Evolutionary conservation across 2,888 invertebrate species (phyloP).

Genomic region (Scotopteryx bipunctaria): DNA sequence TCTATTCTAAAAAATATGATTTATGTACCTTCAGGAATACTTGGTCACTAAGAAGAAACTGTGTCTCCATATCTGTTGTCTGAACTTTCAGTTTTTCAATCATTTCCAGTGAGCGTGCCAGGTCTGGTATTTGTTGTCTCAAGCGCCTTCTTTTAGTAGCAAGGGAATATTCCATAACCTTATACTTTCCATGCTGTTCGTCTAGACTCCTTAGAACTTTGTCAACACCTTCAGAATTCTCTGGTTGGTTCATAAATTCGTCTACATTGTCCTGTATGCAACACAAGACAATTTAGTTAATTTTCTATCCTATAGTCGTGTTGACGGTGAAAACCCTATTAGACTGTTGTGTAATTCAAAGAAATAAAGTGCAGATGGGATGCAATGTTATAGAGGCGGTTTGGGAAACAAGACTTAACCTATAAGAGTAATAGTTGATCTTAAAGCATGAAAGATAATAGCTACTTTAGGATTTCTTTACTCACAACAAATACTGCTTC

Average conservation of each 20-base stretch:
- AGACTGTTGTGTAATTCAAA: not conserved
- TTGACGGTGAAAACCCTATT: not conserved
- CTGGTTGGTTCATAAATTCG: slow-evolving; percentile 92
- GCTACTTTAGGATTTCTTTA: slow-evolving; percentile 34
- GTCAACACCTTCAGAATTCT: slow-evolving; percentile 92
- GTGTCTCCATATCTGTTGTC: slow-evolving; percentile 91
- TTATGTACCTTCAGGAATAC: slow-evolving; percentile 86
- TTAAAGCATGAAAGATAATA: not conserved
- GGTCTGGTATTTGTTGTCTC: slow-evolving; percentile 96
- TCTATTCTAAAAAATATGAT: not conserved
- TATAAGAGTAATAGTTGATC: slow-evolving; percentile 2
- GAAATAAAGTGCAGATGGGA: slow-evolving; percentile 15
- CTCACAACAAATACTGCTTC: slow-evolving; percentile 94
- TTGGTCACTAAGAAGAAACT: slow-evolving; percentile 96
- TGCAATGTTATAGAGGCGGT: not conserved
- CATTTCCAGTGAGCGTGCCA: slow-evolving; percentile 95
- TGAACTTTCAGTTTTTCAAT: slow-evolving; percentile 93
- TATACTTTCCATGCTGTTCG: slow-evolving; percentile 97
- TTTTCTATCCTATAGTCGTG: not conserved
- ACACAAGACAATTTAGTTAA: not conserved
- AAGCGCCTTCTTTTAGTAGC: slow-evolving; percentile 93
- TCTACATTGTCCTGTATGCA: slow-evolving; percentile 97
- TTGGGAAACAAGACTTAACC: slow-evolving; percentile 17
- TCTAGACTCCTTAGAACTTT: slow-evolving; percentile 93
- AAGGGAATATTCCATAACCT: slow-evolving; percentile 97